Percentiles rank a stretch among this genome's conserved stretches.
Conservation (phyloP, 2,113 vertebrate species). For the Oplegnathus fasciatus region DNA sequence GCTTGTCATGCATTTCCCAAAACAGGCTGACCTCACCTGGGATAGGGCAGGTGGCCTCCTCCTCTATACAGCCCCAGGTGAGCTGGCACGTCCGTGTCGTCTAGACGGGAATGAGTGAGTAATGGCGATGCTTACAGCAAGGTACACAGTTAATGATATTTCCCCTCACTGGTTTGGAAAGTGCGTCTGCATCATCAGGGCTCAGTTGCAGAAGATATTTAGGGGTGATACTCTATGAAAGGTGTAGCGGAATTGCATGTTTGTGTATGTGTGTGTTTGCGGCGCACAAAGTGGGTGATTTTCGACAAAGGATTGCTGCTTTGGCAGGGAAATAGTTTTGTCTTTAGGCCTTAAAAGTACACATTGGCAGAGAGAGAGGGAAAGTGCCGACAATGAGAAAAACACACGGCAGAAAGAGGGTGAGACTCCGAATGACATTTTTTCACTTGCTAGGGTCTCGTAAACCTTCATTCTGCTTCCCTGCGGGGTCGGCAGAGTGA, state of each 20-base stretch:
- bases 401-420: constrained; percentile 12
- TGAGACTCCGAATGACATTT: background rate
- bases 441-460: background rate
- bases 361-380: constrained; percentile 5
- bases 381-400: constrained; percentile 36
- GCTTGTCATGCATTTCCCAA: constrained; percentile 41
- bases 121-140: constrained; percentile 52
- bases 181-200: constrained; percentile 5
- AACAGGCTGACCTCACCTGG: constrained; percentile 63
- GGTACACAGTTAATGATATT: constrained; percentile 58
- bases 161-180: constrained; percentile 54
- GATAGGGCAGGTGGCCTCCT: constrained; percentile 34
- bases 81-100: constrained; percentile 62
- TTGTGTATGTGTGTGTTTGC: constrained; percentile 18
- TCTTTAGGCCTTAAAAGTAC: constrained; percentile 10
- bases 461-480: constrained; percentile 32
- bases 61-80: constrained; percentile 58
- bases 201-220: constrained; percentile 16
- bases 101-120: constrained; percentile 81
- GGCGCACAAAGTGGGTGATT: background rate
- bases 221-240: constrained; percentile 6
- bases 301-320: background rate
- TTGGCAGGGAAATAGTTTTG: constrained; percentile 6
- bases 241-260: background rate
- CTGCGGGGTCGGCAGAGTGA: background rate